Percentiles rank a stretch among this genome's conserved stretches.
phyloP scores from a whole-genome alignment of 2,888 invertebrate species.

The Pristionchus entomophagus region DNA sequence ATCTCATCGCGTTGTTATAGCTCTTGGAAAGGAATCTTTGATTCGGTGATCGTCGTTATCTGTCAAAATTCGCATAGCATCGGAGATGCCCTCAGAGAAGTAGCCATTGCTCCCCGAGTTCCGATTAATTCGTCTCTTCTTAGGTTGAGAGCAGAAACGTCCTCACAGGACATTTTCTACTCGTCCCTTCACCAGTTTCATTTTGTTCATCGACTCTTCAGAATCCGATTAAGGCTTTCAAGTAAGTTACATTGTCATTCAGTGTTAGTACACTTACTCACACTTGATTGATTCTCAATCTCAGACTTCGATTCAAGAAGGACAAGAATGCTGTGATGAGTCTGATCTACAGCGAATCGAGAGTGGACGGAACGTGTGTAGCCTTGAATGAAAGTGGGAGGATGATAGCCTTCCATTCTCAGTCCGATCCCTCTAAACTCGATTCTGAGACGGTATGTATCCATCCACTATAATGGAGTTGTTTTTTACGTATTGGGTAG shows the following conservation, averaged over 20 bases:
- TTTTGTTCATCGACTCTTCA: conserved; percentile 5
- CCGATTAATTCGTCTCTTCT: not conserved
- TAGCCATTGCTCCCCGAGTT: not conserved
- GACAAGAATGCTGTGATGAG: conserved; percentile 39
- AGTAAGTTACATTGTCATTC: not conserved
- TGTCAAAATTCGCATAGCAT: conserved; percentile 46
- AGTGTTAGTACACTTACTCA: no score
- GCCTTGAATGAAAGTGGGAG: conserved; percentile 11
- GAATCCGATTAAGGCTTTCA: conserved; percentile 14
- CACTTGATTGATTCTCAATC: not conserved
- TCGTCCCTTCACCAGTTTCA: conserved; percentile 39
- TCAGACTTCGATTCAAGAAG: conserved; percentile 39
- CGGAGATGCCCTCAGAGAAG: conserved; percentile 44
- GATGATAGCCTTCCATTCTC: conserved; percentile 42
- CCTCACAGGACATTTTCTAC: conserved; percentile 33
- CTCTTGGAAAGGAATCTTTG: conserved; percentile 27
- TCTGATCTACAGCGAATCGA: conserved; percentile 25
- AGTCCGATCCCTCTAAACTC: conserved; percentile 9
- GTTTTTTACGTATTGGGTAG: no score
- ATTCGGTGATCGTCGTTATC: conserved; percentile 23
- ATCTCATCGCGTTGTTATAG: not conserved
- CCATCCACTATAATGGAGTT: no score
- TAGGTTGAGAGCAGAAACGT: conserved; percentile 35
- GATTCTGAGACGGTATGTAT: not conserved
- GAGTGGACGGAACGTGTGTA: not conserved